These are phyloP conservation scores for Mesorhabditis sp. DNA, from an alignment of 2,888 invertebrate genomes.

Conservation along the genomic window DNA sequence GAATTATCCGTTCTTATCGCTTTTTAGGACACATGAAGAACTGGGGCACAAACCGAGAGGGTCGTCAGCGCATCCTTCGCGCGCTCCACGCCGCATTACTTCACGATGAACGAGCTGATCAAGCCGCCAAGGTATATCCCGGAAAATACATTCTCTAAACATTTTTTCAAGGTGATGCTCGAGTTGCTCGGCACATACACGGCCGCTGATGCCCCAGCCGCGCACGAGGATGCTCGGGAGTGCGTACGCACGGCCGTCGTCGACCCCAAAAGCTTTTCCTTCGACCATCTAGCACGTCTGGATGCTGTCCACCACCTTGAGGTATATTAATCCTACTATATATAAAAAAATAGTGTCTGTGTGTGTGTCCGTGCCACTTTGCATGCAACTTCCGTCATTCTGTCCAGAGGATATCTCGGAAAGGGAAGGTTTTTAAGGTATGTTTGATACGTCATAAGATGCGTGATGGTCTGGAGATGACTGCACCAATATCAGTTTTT, in stretches of 20 bases:
- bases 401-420: too few species aligned
- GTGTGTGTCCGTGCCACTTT: too few species aligned
- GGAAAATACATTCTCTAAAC: too few species aligned
- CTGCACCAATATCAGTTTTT: too few species aligned
- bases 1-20: not conserved
- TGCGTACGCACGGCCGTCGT: constrained; percentile 89
- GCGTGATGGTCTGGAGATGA: too few species aligned
- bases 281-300: constrained; percentile 86
- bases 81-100: constrained; percentile 45
- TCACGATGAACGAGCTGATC: constrained; percentile 67
- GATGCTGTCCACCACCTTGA: constrained; percentile 86
- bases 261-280: constrained; percentile 80
- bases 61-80: constrained; percentile 40
- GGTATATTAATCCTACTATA: constrained; percentile 44
- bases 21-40: constrained; percentile 20
- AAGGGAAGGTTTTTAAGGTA: too few species aligned
- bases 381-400: too few species aligned
- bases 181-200: constrained; percentile 91
- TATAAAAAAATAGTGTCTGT: too few species aligned
- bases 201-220: constrained; percentile 85
- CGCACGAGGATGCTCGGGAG: constrained; percentile 84
- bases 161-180: constrained; percentile 70
- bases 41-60: constrained; percentile 40
- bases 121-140: constrained; percentile 43
- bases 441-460: too few species aligned